Base-by-base conservation (phyloP, 2,113 vertebrate species). In the Phasianus colchicus region DNA sequence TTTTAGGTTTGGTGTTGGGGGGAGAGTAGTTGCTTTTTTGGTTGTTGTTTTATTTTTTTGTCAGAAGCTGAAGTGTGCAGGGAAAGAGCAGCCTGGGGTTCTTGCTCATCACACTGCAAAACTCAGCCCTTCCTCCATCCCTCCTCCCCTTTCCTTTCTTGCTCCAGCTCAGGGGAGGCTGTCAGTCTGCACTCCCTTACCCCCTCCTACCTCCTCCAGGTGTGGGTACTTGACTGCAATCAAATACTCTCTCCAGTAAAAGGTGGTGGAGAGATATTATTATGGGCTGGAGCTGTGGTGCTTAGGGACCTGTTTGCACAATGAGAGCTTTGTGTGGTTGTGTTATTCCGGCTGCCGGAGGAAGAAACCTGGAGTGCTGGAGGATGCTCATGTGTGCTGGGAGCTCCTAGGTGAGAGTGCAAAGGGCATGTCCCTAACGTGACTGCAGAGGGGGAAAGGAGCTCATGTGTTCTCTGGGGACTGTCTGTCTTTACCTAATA, bases 401-500 rank as follows among this genome's bases (percentile, higher is more conserved):
- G 64, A 86, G 79, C 70, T n/a, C 2, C 4, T 55, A 90, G 83
- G 78, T 86, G 85, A 89, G 81, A 74, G 88, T 64, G 74, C 78
- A 84, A 80, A 92, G 89, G 89, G 58, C 74, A 76, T 4, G 69
- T 95, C 94, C 86, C 94, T 64, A 80, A 47, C 0, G 67, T 34
- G 88, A 74, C 81, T 0, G 21, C 1, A 6, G 27, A 90, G 16
- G 52, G 78, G 72, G 58, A 63, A 61, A 2, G 34, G 67, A 47
- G 78, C 60, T 73, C 1, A 1, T 11, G 45, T 34, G 42, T 20
- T 83, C 93, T 93, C 95, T 70, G 5, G 91, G 83, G 95, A 77
- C 47, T 20, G 18, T 17, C n/a, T 52, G 86, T 74, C 95, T 36
- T 50, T 91, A n/a, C 80, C 71, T 15, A 32, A 24, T 89, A 71